These are phyloP conservation scores for Tethea ocularis DNA, from an alignment of 2,888 invertebrate species.

Conservation along the genomic window DNA sequence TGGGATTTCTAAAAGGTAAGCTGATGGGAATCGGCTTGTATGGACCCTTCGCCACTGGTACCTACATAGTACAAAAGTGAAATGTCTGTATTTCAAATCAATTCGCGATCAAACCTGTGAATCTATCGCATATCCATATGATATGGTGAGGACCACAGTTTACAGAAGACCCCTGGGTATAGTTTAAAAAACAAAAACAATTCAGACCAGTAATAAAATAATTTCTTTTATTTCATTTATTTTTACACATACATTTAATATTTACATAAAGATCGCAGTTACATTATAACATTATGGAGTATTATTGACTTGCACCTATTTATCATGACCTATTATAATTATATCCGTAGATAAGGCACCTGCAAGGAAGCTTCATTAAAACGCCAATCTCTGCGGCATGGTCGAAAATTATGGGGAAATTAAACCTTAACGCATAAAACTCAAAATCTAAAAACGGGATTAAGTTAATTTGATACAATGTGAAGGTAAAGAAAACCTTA, in stretches of 20 bases:
- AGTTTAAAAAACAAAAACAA: slow-evolving; percentile 40
- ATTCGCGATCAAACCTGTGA: too few relatives aligned
- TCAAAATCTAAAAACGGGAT: neutral
- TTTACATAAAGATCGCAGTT: slow-evolving; percentile 70
- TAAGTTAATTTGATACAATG: too few relatives aligned
- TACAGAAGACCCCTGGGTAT: too few relatives aligned
- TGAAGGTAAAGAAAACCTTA: too few relatives aligned
- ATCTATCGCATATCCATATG: too few relatives aligned
- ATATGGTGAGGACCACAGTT: too few relatives aligned
- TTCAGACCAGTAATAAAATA: slow-evolving; percentile 74
- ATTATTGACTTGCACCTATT: slow-evolving; percentile 74
- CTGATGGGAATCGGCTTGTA: too few relatives aligned
- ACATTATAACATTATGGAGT: slow-evolving; percentile 71
- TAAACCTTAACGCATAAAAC: neutral
- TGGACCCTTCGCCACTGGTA: too few relatives aligned
- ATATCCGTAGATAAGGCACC: slow-evolving; percentile 71
- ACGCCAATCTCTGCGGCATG: slow-evolving; percentile 45
- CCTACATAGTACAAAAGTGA: too few relatives aligned
- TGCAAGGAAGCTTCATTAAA: slow-evolving; percentile 58
- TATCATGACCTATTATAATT: slow-evolving; percentile 41
- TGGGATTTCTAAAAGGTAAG: too few relatives aligned
- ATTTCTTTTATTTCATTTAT: slow-evolving; percentile 74
- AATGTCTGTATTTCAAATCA: too few relatives aligned
- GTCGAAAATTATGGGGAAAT: slow-evolving; percentile 33
- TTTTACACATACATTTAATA: slow-evolving; percentile 69